Evolutionary conservation across 2,797 vertebrate species (phyloP), one percentile per base, ranked within the genome.

Genomic region (Myioborus melanocephalus): DNA sequence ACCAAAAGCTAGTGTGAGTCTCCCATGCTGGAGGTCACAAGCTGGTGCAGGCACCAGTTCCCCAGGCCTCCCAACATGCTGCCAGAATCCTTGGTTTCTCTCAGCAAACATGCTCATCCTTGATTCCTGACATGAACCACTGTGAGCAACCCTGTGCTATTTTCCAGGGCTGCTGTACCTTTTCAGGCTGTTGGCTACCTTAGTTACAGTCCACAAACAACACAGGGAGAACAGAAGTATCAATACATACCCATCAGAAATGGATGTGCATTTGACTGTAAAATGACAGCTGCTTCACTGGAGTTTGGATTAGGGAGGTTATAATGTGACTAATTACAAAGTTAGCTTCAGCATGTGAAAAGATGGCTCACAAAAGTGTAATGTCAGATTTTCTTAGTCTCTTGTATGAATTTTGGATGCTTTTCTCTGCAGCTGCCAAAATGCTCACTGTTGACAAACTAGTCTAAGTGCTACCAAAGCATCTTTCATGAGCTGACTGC

Each of bases 361-460:
- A 82, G 37, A 69, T 3, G 44, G 41, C 60, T 94, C 24, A 78
- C 46, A 14, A 50, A 94, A 94, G 89, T 87, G 89, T 72, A 39
- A 52, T 37, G 27, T 28, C 61, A 70, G 65, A 39, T 94, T 93
- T 92, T 83, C 65, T 55, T 63, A 69, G 70, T 56, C 37, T n/a
- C n/a, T 56, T 55, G 12, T 60, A 87, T 32, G 85, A 94, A 91
- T 77, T 79, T 60, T 56, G 73, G 81, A 75, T 65, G 34, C 1
- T 72, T 95, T 87, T 77, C 89, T 75, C 84, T 73, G 59, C 87
- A 94, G 90, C 97, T 98, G 97, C 96, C 97, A 97, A 91, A 57
- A 75, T 4, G n/a, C 39, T 64, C 14, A 79, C 93, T 94, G 92
- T 94, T 97, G 97, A 98, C 96, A 97, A 98, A 97, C 93, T 97